A percentile compares a stretch with the other conserved stretches of the same genome.
phyloP scores from a whole-genome alignment of 2,113 vertebrate genomes.

The Neopipo cinnamomea region DNA sequence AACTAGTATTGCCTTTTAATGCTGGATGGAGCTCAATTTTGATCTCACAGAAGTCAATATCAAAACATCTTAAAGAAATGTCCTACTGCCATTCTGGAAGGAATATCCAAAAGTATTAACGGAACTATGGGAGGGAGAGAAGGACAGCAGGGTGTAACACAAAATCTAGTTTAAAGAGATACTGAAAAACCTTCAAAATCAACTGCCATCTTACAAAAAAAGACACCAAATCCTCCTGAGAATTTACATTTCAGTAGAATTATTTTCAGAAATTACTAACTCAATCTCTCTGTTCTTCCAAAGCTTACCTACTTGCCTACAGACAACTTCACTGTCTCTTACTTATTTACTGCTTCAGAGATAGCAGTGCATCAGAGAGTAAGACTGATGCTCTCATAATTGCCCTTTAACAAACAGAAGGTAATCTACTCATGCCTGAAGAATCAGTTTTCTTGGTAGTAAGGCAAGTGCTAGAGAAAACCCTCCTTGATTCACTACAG shows the following conservation, averaged over 20 bases:
- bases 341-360: not conserved
- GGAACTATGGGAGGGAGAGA: not conserved
- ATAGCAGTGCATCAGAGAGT: not conserved
- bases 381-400: not conserved
- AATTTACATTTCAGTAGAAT: not conserved
- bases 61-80: not conserved
- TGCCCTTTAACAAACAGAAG: not conserved
- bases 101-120: not conserved
- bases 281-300: not conserved
- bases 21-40: not conserved
- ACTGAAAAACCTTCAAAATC: not conserved
- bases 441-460: not conserved
- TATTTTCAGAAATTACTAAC: not conserved
- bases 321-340: not conserved
- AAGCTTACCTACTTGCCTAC: not conserved
- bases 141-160: fast-evolving
- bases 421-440: not conserved
- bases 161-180: not conserved
- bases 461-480: not conserved
- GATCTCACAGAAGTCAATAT: not conserved
- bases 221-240: not conserved
- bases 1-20: not conserved
- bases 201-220: not conserved
- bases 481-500: not conserved
- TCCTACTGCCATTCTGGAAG: not conserved